Evolutionary conservation across 2,888 invertebrate genomes (phyloP).

Genomic region (Shargacucullia verbasci): DNA sequence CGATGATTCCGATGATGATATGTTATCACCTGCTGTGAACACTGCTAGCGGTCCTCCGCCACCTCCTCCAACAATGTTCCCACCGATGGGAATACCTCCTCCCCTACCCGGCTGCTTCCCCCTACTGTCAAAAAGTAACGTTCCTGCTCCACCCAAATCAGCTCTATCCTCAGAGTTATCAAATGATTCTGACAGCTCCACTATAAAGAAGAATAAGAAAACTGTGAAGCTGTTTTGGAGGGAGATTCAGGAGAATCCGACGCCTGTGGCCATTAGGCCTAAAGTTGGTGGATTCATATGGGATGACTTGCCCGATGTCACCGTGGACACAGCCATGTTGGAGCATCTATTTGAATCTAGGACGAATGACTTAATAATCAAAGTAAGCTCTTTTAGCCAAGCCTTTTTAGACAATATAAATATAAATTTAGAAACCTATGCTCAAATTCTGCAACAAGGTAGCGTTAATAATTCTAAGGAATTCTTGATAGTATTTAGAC

Average conservation of each 20-base stretch:
- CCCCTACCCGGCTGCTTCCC: conserved; percentile 87
- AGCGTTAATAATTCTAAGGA: no score
- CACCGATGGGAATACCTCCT: conserved; percentile 80
- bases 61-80: conserved; percentile 92
- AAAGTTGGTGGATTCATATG: conserved; percentile 94
- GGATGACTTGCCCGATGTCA: conserved; percentile 96
- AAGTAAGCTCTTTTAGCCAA: conserved; percentile 82
- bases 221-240: conserved; percentile 99
- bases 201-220: conserved; percentile 96
- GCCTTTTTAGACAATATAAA: no score
- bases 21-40: conserved; percentile 91
- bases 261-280: conserved; percentile 83
- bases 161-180: conserved; percentile 73
- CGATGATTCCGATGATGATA: conserved; percentile 96
- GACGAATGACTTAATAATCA: conserved; percentile 97
- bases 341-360: conserved; percentile 99
- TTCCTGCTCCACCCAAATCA: conserved; percentile 81
- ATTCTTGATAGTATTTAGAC: no score
- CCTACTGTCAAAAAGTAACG: conserved; percentile 76
- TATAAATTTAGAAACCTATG: no score
- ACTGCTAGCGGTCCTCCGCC: conserved; percentile 93
- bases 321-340: conserved; percentile 96
- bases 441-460: no score
- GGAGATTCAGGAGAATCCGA: conserved; percentile 95
- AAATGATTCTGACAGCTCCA: conserved; percentile 82